Conservation (phyloP, 2,797 vertebrate species). For the Avahi laniger region DNA sequence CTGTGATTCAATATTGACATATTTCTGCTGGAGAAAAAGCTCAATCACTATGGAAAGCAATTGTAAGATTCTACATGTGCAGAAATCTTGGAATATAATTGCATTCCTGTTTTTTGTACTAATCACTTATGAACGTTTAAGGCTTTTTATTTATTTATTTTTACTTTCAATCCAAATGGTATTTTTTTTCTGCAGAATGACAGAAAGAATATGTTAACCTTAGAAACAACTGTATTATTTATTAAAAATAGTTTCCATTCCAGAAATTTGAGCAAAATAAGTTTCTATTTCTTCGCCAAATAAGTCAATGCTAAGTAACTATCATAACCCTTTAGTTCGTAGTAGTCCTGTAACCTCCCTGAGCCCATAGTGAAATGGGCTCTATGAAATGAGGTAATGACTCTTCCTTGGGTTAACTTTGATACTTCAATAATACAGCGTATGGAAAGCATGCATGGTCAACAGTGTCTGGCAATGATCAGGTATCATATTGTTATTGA, state of each 20-base stretch:
- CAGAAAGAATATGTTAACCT: neutral
- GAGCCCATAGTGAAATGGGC: neutral
- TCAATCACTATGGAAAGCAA: slow-evolving; percentile 9
- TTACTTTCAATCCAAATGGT: neutral
- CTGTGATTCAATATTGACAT: slow-evolving; percentile 56
- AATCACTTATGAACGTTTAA: slow-evolving; percentile 18
- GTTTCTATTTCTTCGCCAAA: neutral
- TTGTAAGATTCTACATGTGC: neutral
- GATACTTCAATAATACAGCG: neutral
- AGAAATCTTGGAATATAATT: slow-evolving; percentile 35
- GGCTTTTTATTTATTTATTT: neutral
- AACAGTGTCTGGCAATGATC: neutral
- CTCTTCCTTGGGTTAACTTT: neutral
- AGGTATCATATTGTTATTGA: neutral
- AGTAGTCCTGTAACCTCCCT: neutral
- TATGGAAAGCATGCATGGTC: neutral
- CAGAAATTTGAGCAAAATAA: slow-evolving; percentile 12
- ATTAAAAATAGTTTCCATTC: neutral
- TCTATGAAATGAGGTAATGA: neutral
- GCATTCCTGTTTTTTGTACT: neutral
- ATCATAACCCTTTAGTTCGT: neutral
- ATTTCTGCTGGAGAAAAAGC: slow-evolving; percentile 32
- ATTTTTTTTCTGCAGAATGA: neutral
- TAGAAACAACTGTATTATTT: slow-evolving; percentile 29
- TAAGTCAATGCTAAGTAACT: neutral